Base-by-base conservation (phyloP, 2,888 invertebrate species). In the Dicyrtomina minuta region DNA sequence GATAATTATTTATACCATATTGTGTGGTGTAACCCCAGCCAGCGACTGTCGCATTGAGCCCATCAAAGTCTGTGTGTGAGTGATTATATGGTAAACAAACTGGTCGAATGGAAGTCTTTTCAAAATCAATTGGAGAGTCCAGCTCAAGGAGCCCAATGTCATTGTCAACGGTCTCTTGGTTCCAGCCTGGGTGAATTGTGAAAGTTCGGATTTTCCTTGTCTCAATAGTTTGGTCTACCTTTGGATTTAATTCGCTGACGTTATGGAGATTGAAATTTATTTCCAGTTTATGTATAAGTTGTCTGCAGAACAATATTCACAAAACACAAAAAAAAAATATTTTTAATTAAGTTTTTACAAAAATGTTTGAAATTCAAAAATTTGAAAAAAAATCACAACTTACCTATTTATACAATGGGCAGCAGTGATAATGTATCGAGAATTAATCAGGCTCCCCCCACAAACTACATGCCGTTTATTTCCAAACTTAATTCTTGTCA, bases 11-110 rank as follows among this genome's bases (percentile, higher is more conserved):
- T 39, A 17, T 43, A 72, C 72, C 73, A 46, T 65, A 68, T 15
- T 71, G 69, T 10, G 12, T 43, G 10, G 66, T 73, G 44, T 73
- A 73, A 12, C 72, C 73, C 58, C 68, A 73, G 13, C 75, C 75
- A 0, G 62, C 69, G 27, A 73, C 66, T 2, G 66, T 71, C 1
- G 62, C 75, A 44, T 70, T 69, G 39, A n/a, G 51, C 15, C 51
- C 49, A 12, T 71, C 71, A 70, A 67, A 72, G 13, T 46, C 60
- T 15, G 6, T 62, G 8, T 58, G 26, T 15, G 49, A 49, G 24
- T 59, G 13, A 8, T 26, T 39, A 5, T 26, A 56, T 10, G 75
- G 75, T 4, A 75, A 33, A 41, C 75, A 75, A 65, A 73, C 68
- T 0, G 75, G 73, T 13, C 62, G 59, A 10, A 69, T 12, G n/a